Evolutionary conservation across 2,113 vertebrate genomes (phyloP).

Genomic region (Hemichromis elongatus): DNA sequence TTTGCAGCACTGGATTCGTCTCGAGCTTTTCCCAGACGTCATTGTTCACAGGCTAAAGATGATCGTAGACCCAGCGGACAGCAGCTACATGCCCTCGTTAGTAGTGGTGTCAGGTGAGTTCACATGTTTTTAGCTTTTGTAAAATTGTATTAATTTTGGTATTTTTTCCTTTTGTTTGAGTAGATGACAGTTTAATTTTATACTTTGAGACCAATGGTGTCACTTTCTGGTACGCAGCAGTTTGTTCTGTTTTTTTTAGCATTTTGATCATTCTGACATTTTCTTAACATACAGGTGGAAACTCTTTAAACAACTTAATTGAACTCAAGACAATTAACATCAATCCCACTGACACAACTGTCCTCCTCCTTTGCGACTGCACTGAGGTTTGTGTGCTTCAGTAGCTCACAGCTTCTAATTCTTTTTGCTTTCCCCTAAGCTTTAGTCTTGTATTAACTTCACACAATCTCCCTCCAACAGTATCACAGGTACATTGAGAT

Average conservation of each 20-base stretch:
- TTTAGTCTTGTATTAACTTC: background rate
- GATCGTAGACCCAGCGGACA: conserved; percentile 95
- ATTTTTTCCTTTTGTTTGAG: background rate
- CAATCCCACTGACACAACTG: conserved; percentile 91
- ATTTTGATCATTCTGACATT: background rate
- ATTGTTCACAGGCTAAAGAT: conserved; percentile 93
- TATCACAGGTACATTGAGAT: conserved; percentile 95
- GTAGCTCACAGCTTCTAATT: background rate
- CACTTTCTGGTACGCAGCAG: too few relatives aligned
- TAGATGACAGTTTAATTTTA: background rate
- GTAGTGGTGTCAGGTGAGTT: conserved; percentile 92
- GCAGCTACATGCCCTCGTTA: conserved; percentile 98
- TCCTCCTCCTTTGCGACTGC: conserved; percentile 88
- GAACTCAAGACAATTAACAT: conserved; percentile 97
- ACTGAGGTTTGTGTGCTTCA: conserved; percentile 78
- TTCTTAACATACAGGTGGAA: conserved; percentile 78
- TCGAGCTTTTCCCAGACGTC: conserved; percentile 95
- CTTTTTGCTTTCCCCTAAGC: background rate
- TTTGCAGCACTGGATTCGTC: conserved; percentile 93
- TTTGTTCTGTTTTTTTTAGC: background rate
- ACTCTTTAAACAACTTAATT: conserved; percentile 93
- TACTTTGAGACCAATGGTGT: background rate
- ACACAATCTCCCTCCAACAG: conserved; percentile 55
- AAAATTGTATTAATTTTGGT: background rate
- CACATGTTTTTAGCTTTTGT: background rate